Evolutionary conservation across 2,113 vertebrate genomes (phyloP), one percentile per base, ranked within the genome.

Genomic region (Paedocypris sp.): DNA sequence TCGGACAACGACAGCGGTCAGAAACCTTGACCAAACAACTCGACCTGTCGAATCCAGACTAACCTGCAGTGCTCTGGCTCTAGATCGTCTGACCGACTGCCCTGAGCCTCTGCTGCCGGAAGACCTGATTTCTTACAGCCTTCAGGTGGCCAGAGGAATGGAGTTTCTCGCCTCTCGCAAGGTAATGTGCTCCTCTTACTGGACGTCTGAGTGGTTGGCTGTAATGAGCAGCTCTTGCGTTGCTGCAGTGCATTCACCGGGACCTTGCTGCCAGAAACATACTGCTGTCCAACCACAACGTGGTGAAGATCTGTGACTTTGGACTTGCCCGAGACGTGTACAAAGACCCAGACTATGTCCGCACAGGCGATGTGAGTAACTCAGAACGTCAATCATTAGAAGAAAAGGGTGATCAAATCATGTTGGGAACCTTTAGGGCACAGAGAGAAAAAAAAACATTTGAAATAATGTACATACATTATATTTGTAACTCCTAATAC

Each of bases 261-360:
- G 95, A 93, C 74, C 85, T 96, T 80, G 95, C 95, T 29, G 93
- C 92, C 8, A 84, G 92, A 58, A 94, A 98, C 61, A 84, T 98
- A 74, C 83, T 97, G 76, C 83, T 98, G 73, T 91, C 93, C 39
- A 90, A 94, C 73, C 93, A 95, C 75, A 94, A 94, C 43, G 89
- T 94, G 60, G 94, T 95, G 71, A 95, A 97, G 83, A 98, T 98
- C 74, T 97, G 94, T 63, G 94, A 97, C 77, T 95, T 97, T 32
- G 94, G 93, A 68, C 82, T 98, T 0, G 92, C 91, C 70, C 84
- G 90, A 75, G 92, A 98, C 76, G 88, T 93, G 84, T 97, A 95
- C 80, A 95, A 91, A 85, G 88, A 97, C 76, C 91, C 88, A 1
- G 90, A 98, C 77, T 94, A 94, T 57, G 89, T 98, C 73, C 86